Evolutionary conservation across 1,140 invertebrate genomes (phyloP), one percentile per base, ranked within the genome.

Genomic region (Drosophila sproati): DNA sequence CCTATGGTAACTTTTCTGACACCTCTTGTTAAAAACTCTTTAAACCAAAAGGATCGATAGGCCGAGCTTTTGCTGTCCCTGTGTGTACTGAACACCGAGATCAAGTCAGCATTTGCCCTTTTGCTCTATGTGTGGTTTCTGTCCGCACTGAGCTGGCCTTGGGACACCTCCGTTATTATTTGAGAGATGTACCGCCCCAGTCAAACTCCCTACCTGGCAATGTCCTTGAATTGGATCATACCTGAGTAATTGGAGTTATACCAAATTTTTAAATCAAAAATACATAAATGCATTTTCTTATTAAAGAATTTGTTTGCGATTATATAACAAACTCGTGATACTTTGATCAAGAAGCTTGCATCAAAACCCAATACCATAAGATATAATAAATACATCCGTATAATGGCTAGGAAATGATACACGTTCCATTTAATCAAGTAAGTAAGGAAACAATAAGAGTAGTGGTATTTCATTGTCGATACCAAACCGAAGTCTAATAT

Each of bases 161-260:
- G 94, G 95, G 96, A 96, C 95, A 96, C 95, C 96, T 96, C 95
- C 95, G 95, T 96, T 96, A 96, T 95, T 94, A 92, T 96, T 96
- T 94, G 93, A 94, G 94, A 94, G 94, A 94, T 96, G 95, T 96
- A 95, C 96, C 95, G 95, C 96, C 95, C 63, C 63, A 61, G 71
- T 45, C 63, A 73, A 73, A 73, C 71, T 73, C 71, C 71, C 71
- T 61, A 68, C 71, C 95, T 96, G 95, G 94, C 94, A 93, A 50
- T 95, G 95, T 95, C 94, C 93, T 95, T 94, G 93, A 93, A 94
- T 93, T 93, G 94, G 94, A 94, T 73, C 71, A 73, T 67, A 73
- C 62, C 71, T 57, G 62, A 73, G 71, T 67, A 60, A 60, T 67
- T 56, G 52, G 61, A 68, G 52, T 73, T 94, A 68, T 73, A 73